Base-by-base conservation (phyloP, 2,797 vertebrate genomes). In the Epinephelus coioides region DNA sequence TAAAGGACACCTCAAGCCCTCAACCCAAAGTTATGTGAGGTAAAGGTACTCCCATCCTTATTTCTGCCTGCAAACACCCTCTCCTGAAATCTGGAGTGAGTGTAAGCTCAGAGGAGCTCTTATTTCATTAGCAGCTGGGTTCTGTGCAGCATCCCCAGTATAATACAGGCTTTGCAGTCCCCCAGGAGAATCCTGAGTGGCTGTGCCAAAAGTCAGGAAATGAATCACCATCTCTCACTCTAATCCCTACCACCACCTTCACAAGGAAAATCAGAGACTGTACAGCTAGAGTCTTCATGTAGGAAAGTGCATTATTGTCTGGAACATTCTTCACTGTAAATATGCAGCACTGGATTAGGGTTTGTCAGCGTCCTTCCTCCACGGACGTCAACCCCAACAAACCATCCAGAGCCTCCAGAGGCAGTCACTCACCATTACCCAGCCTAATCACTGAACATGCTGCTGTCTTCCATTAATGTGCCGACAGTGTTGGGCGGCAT, bases 371-470 rank as follows among this genome's bases (percentile, higher is more conserved):
- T 78, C 66, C 63, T 73, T 78, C 63, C 65, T 73, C 72, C 83
- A 65, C 50, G 67, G 73, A 84, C 6, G 0, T 54, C 75, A 47
- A 43, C 80, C 81, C 66, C 70, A 64, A 78, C 82, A 73, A 89
- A 69, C 75, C 62, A 62, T 38, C 51, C 55, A 13, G 30, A 82
- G 69, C 78, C 84, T 87, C 87, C 74, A 82, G 90, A 90, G 86
- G 84, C 82, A 86, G 91, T 93, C 88, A 93, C 84, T 88, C 89
- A 59, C 88, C 90, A 93, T 93, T 93, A 91, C 76, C 88, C 82
- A 27, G 66, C 78, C 88, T 93, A 91, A 92, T 91, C 91, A 87
- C 81, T 70, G 79, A 89, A 86, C 87, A 90, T 80, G 81, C 85
- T 86, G 85, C 86, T 84, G 88, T 83, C 91, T 91, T 63, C 87